Evolutionary conservation across 2,888 invertebrate species (phyloP).

Genomic region (Thera britannica): DNA sequence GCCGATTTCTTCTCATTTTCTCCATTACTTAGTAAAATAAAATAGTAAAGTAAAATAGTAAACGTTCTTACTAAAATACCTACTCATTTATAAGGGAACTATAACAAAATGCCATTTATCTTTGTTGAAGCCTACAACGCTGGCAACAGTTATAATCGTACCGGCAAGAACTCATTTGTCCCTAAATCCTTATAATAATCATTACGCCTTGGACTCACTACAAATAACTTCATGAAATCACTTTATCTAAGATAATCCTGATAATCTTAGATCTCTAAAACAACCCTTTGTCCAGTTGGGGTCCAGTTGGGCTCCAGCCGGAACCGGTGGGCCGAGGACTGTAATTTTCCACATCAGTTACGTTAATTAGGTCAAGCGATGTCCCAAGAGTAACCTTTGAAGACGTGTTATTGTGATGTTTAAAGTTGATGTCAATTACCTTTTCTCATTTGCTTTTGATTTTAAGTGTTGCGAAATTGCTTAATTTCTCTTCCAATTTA

Average conservation of each 20-base stretch:
- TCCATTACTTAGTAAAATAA: no score
- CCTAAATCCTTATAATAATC: neutral
- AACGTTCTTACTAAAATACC: no score
- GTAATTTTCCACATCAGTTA: conserved; percentile 33
- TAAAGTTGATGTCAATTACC: conserved; percentile 1
- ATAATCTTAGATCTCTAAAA: conserved; percentile 11
- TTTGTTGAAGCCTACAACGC: no score
- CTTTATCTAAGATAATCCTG: conserved; percentile 19
- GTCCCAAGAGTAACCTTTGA: conserved; percentile 8
- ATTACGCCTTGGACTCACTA: conserved; percentile 3
- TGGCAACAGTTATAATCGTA: no score
- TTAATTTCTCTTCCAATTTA: no score
- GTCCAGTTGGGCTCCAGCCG: conserved; percentile 18
- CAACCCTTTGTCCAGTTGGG: conserved; percentile 22
- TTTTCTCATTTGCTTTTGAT: conserved; percentile 4
- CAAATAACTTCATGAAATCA: conserved; percentile 11
- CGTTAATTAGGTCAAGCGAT: conserved; percentile 32
- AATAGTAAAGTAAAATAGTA: no score
- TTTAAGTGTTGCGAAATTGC: no score
- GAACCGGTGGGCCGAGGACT: conserved; percentile 11
- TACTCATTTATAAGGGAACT: no score
- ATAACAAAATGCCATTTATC: no score
- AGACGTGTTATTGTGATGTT: conserved; percentile 21
- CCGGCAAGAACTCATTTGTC: no score
- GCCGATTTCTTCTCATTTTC: no score